These are phyloP conservation scores for Galleria mellonella DNA, from an alignment of 1,140 invertebrate species.

Conservation along the genomic window DNA sequence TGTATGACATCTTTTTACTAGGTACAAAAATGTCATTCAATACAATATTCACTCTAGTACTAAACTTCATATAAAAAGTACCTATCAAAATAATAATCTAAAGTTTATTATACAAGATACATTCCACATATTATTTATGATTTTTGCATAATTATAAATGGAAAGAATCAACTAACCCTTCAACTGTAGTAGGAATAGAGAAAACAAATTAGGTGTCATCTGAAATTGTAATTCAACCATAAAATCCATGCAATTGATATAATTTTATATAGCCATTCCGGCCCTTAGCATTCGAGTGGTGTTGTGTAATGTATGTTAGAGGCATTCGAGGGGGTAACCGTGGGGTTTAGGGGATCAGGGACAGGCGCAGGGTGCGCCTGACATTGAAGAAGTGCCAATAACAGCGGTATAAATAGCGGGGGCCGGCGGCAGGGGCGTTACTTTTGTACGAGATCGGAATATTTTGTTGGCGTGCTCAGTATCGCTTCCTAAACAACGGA, in stretches of 20 bases:
- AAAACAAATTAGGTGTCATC: slow-evolving; percentile 42
- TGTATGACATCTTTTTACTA: no score
- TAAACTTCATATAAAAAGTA: no score
- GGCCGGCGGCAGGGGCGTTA: slow-evolving; percentile 59
- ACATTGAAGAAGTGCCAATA: slow-evolving; percentile 76
- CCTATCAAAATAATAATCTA: no score
- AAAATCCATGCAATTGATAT: slow-evolving; percentile 65
- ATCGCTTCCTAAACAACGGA: slow-evolving; percentile 59
- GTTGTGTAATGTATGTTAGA: slow-evolving; percentile 53
- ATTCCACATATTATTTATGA: no score
- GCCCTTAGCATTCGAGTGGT: slow-evolving; percentile 48
- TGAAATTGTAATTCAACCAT: slow-evolving; percentile 58
- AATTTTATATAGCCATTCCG: slow-evolving; percentile 53
- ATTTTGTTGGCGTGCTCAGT: slow-evolving; percentile 52
- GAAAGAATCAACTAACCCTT: slow-evolving; percentile 13
- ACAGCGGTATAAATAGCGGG: slow-evolving; percentile 74
- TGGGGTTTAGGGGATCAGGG: slow-evolving; percentile 47
- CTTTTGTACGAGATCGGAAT: slow-evolving; percentile 70
- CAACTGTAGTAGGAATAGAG: background rate
- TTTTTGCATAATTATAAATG: slow-evolving; percentile 4
- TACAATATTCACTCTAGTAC: no score
- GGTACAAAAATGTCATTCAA: no score
- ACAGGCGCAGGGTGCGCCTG: slow-evolving; percentile 71
- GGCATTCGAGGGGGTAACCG: slow-evolving; percentile 32
- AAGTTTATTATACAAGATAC: no score